phyloP scores from a whole-genome alignment of 2,888 invertebrate genomes.

The Apeira syringaria region DNA sequence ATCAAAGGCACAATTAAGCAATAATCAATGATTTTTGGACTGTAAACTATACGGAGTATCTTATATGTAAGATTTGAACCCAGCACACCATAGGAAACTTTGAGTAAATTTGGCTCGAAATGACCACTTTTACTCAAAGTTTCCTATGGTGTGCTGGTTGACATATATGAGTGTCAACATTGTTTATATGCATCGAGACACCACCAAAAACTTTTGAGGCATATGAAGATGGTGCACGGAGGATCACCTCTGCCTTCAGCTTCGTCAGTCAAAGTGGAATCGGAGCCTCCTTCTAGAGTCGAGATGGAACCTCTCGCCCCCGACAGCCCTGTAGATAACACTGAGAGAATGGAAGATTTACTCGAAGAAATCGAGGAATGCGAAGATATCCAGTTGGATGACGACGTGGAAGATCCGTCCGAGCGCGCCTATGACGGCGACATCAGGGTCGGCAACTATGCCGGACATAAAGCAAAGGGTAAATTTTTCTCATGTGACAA shows the following conservation, averaged over 20 bases:
- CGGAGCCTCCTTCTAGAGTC: slow-evolving; percentile 33
- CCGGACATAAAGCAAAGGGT: slow-evolving; percentile 86
- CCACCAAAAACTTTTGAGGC: slow-evolving; percentile 92
- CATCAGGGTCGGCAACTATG: slow-evolving; percentile 58
- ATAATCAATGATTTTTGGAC: too few species aligned
- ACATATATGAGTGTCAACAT: slow-evolving; percentile 93
- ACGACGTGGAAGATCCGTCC: slow-evolving; percentile 65
- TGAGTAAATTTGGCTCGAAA: too few species aligned
- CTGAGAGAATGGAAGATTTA: slow-evolving; percentile 65
- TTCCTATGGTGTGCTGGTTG: too few species aligned
- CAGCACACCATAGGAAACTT: too few species aligned
- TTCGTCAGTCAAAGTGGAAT: slow-evolving; percentile 40
- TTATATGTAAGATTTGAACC: too few species aligned
- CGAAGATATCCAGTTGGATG: slow-evolving; percentile 66
- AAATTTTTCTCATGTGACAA: slow-evolving; percentile 93
- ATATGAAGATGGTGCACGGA: slow-evolving; percentile 91
- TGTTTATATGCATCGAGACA: slow-evolving; percentile 96
- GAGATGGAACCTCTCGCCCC: slow-evolving; percentile 6
- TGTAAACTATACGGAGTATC: too few species aligned
- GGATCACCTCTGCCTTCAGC: slow-evolving; percentile 35
- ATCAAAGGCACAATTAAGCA: too few species aligned
- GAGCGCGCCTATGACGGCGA: slow-evolving; percentile 87
- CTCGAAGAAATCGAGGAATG: slow-evolving; percentile 74
- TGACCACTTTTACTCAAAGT: too few species aligned
- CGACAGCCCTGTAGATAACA: slow-evolving; percentile 36